Base-by-base conservation (phyloP, 2,888 invertebrate genomes). In the Gastrophysa polygoni region DNA sequence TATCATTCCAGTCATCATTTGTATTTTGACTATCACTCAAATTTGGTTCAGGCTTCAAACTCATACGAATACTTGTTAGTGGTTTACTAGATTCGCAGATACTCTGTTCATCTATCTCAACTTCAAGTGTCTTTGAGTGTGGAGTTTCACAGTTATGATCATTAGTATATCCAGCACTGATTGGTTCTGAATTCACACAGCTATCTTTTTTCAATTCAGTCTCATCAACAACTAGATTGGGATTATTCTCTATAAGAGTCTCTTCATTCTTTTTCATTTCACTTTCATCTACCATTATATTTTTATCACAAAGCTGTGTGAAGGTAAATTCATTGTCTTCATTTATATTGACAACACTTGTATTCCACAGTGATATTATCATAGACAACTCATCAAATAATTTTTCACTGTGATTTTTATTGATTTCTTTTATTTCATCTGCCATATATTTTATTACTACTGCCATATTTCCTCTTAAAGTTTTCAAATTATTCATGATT, bases 21-120 rank as follows among this genome's bases (percentile, higher is more conserved):
- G 54, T 54, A 21, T 54, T 43, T 54, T 54, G 54, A 20, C 11
- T 43, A 54, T 54, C 54, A 28, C 54, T 54, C 16, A 24, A 43
- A 38, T 38, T 38, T 14, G n/a, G n/a, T 14, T 38, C 43, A 28
- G 6, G 7, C 16, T 29, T 43, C 17, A 54, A 24, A 43, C 54
- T 54, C 43, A 54, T 10, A 43, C 34, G 24, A 17, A 24, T 43
- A 24, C 20, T 44, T 28, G 21, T 43, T 24, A 10, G 24, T 43
- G 44, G 5, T 4, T 14, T 54, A 24, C 16, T 6, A 38, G 14
- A 14, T 38, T 38, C 38, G 14, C 38, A 24, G 1, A 7, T 24
- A 21, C 52, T 20, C n/a, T 38, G 21, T 44, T 11, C 43, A 8
- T 32, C 1, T 10, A 8, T 32, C 29, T 8, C 6, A 32, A 8